Evolutionary conservation across 2,797 vertebrate species (phyloP).

Genomic region (Lepilemur septentrionalis): DNA sequence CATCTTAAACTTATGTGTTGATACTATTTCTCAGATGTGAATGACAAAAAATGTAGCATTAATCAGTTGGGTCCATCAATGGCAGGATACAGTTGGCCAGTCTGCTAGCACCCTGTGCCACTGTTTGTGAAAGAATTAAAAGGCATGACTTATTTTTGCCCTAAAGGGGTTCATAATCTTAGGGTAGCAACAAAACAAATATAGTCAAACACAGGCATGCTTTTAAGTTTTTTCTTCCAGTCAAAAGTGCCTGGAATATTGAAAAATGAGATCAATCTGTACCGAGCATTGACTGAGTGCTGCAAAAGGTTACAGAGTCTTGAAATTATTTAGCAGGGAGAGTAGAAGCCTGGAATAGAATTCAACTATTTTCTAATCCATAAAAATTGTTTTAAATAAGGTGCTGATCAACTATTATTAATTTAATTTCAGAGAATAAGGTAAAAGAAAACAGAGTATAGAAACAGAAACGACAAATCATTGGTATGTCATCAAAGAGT

Average conservation of each 20-base stretch:
- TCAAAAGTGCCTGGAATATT: conserved; percentile 1
- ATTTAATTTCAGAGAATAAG: conserved; percentile 23
- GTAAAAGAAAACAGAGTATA: background rate
- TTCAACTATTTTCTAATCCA: conserved; percentile 32
- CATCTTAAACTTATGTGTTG: background rate
- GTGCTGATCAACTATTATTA: background rate
- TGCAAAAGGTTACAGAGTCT: conserved; percentile 6
- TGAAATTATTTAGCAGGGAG: background rate
- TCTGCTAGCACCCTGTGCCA: background rate
- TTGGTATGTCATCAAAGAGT: background rate
- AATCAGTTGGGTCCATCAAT: background rate
- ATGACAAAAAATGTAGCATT: background rate
- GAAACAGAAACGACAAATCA: background rate
- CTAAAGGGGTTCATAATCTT: background rate
- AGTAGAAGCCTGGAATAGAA: conserved; percentile 4
- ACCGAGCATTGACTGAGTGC: background rate
- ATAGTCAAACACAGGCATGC: background rate
- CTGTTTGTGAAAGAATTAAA: background rate
- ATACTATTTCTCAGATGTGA: background rate
- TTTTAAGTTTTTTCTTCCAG: background rate
- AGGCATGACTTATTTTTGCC: background rate
- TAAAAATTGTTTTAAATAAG: conserved; percentile 24
- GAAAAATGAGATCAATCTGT: conserved; percentile 3
- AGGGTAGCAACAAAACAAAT: background rate
- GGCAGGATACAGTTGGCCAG: background rate